Evolutionary conservation across 2,113 vertebrate genomes (phyloP).

Genomic region (Coptodon bakossiorum): DNA sequence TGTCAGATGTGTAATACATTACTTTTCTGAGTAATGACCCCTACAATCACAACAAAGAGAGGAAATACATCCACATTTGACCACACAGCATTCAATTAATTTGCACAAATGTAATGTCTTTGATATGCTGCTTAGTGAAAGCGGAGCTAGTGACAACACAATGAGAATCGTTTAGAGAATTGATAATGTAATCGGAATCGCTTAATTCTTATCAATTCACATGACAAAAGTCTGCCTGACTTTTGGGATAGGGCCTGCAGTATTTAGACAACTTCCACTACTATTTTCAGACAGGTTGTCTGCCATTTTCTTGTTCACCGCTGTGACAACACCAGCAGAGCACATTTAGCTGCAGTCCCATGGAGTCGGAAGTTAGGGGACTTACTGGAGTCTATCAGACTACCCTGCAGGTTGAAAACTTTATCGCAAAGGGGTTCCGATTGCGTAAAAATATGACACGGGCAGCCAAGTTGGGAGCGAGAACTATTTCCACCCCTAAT

Average conservation of each 20-base stretch:
- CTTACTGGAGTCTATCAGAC: not conserved
- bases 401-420: not conserved
- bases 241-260: not conserved
- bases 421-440: not conserved
- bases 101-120: not conserved
- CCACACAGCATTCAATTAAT: not conserved
- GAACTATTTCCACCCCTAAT: not conserved
- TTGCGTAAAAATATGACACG: not conserved
- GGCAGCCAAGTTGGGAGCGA: rapidly evolving
- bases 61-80: not conserved
- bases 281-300: not conserved
- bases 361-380: not conserved
- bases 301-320: not conserved
- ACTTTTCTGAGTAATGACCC: not conserved
- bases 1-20: not conserved
- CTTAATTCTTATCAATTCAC: not conserved
- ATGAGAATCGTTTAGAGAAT: rapidly evolving
- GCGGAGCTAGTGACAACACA: not conserved
- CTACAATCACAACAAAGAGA: not conserved
- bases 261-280: not conserved
- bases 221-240: not conserved
- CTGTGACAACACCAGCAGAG: not conserved
- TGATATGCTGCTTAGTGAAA: not conserved
- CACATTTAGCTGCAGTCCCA: not conserved
- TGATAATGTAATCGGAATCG: not conserved